A percentile compares a stretch with the other conserved stretches of the same genome.
These are phyloP conservation scores for Ophion costatus DNA, from an alignment of 2,888 invertebrate species.

Conservation along the genomic window DNA sequence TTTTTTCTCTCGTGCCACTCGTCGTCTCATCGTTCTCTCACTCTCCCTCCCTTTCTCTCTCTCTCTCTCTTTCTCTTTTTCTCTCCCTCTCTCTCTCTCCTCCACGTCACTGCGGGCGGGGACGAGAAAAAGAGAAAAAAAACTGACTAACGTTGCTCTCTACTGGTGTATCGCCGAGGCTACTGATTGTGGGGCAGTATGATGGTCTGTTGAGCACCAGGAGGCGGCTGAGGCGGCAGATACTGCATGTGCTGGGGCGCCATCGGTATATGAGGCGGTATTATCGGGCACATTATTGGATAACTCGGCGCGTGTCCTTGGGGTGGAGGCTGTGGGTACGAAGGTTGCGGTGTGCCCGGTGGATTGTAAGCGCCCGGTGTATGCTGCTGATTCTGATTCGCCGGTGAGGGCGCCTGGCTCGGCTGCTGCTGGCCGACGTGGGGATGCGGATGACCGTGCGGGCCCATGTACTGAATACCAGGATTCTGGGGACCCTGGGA, in stretches of 20 bases:
- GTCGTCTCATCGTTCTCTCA: background rate
- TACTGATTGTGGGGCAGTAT: constrained; percentile 84
- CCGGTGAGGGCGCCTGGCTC: constrained; percentile 81
- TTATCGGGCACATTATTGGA: constrained; percentile 86
- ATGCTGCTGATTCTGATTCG: constrained; percentile 84
- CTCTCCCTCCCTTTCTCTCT: constrained; percentile 30
- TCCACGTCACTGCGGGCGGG: constrained; percentile 43
- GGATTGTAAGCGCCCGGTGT: constrained; percentile 86
- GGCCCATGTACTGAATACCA: constrained; percentile 85
- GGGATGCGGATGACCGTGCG: constrained; percentile 83
- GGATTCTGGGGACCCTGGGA: constrained; percentile 85
- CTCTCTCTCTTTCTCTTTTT: constrained; percentile 42
- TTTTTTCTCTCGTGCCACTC: background rate
- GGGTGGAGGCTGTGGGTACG: constrained; percentile 86
- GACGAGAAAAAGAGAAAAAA: constrained; percentile 54
- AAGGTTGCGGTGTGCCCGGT: constrained; percentile 83
- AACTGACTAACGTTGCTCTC: constrained; percentile 73
- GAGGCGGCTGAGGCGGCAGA: constrained; percentile 84
- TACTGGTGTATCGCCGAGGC: constrained; percentile 80
- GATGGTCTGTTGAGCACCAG: constrained; percentile 82
- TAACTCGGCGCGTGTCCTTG: constrained; percentile 84
- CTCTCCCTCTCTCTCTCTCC: constrained; percentile 17
- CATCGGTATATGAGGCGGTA: constrained; percentile 83
- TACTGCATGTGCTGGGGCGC: constrained; percentile 85
- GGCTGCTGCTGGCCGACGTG: constrained; percentile 81